A percentile compares a stretch with the other conserved stretches of the same genome.
These are phyloP conservation scores for Lamproptera curius DNA, from an alignment of 2,888 invertebrate genomes.

Conservation along the genomic window DNA sequence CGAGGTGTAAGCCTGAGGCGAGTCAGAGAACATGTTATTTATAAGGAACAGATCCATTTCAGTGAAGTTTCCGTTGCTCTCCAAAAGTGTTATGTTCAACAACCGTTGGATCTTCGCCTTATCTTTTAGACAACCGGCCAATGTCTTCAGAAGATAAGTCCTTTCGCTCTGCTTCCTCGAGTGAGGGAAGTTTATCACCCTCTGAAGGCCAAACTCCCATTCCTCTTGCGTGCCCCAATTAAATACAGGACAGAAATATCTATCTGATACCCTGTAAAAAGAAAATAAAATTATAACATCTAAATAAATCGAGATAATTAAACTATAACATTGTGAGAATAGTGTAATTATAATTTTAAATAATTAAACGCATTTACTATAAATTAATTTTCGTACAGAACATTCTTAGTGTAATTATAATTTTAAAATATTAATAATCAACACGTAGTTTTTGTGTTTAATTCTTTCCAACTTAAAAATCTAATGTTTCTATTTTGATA, in stretches of 20 bases:
- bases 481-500: no score
- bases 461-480: no score
- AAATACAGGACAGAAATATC: conserved; percentile 89
- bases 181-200: conserved; percentile 86
- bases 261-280: conserved; percentile 83
- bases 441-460: no score
- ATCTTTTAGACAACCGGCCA: conserved; percentile 88
- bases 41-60: conserved; percentile 87
- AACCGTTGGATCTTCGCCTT: conserved; percentile 80
- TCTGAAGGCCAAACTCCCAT: conserved; percentile 89
- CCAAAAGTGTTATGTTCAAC: conserved; percentile 83
- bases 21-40: conserved; percentile 85
- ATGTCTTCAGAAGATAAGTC: conserved; percentile 86
- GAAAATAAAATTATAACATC: no score
- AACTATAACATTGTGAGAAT: no score
- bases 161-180: conserved; percentile 85
- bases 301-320: no score
- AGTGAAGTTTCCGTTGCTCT: conserved; percentile 84
- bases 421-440: no score
- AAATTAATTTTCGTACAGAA: no score
- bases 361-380: no score
- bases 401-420: no score
- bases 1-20: conserved; percentile 83
- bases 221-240: conserved; percentile 88
- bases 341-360: no score